Base-by-base conservation (phyloP, 2,113 vertebrate species). In the Thomomys bottae region DNA sequence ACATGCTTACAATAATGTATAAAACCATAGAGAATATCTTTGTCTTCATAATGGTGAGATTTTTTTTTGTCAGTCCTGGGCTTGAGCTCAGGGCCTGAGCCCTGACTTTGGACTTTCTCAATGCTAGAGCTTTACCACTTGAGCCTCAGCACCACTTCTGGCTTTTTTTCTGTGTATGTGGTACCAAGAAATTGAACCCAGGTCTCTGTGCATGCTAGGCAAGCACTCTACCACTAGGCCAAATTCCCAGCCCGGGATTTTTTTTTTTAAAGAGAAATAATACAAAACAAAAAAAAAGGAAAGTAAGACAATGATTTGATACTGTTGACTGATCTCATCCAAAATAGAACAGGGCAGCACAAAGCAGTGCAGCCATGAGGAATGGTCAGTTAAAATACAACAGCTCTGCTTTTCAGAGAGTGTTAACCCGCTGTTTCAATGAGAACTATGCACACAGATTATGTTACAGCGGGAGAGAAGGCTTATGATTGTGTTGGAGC, bases 261-360 rank as follows among this genome's bases (percentile, higher is more conserved):
- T n/a, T n/a, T n/a, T n/a, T 92, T 64, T 11, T 18, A 88, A 87
- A 78, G 14, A 78, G 14, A 81, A 67, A 79, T 70, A 67, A 28
- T 87, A 59, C 24, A 76, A 73, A 89, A 72, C 45, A 66, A 32
- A 6, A 36, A 77, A 17, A 17, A 89, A 81, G 20, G 79, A 72
- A 76, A 26, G 63, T 89, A 28, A 88, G 67, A 67, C 72, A 70
- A 77, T 85, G 73, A 40, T 21, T 71, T 72, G 12, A 30, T 28
- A 17, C 86, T 61, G 67, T 6, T 71, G 80, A 83, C 61, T 88
- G 10, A 8, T 73, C 2, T 61, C 42, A 85, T 67, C 49, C 34
- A 24, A 86, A 77, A 79, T 34, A 92, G 78, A 83, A 59, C 86
- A 68, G 42, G 84, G 32, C 64, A 94, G 86, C 28, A 77, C 54